Conservation (phyloP, 92 coral and sea anemone genomes). For the Paragorgia papillata region DNA sequence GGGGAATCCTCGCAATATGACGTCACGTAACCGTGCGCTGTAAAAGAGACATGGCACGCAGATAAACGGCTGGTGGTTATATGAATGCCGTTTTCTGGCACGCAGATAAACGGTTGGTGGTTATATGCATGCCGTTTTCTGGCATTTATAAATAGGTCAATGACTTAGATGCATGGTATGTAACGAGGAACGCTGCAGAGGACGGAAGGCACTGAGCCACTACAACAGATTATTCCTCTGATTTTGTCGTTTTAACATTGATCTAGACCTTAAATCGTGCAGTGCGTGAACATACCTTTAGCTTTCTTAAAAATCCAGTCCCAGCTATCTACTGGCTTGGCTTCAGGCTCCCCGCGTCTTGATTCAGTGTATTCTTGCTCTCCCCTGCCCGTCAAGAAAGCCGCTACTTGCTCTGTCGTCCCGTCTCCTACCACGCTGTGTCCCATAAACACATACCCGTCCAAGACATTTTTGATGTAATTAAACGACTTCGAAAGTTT, state of each 20-base stretch:
- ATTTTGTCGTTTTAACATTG: too few species aligned
- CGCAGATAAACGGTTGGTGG: too few species aligned
- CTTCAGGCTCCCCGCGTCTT: constrained; percentile 61
- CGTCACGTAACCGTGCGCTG: constrained; percentile 69
- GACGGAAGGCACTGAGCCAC: too few species aligned
- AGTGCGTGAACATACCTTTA: too few species aligned
- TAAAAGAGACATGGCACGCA: neutral
- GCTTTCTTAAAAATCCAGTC: constrained; percentile 79
- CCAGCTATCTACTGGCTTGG: constrained; percentile 74
- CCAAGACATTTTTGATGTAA: constrained; percentile 65
- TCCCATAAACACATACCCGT: constrained; percentile 72
- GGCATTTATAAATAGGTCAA: too few species aligned
- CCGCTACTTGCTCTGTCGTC: constrained; percentile 84
- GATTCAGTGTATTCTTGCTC: constrained; percentile 81
- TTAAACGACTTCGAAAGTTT: constrained; percentile 69
- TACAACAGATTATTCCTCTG: too few species aligned
- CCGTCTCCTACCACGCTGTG: constrained; percentile 89
- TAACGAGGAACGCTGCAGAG: too few species aligned
- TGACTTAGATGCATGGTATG: too few species aligned
- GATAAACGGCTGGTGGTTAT: neutral
- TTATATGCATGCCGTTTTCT: too few species aligned
- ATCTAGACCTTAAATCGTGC: too few species aligned
- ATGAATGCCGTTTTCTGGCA: neutral
- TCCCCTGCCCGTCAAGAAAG: constrained; percentile 79
- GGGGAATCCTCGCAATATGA: constrained; percentile 85